Evolutionary conservation across 2,113 vertebrate species (phyloP).

Genomic region (Apodemus speciosus): DNA sequence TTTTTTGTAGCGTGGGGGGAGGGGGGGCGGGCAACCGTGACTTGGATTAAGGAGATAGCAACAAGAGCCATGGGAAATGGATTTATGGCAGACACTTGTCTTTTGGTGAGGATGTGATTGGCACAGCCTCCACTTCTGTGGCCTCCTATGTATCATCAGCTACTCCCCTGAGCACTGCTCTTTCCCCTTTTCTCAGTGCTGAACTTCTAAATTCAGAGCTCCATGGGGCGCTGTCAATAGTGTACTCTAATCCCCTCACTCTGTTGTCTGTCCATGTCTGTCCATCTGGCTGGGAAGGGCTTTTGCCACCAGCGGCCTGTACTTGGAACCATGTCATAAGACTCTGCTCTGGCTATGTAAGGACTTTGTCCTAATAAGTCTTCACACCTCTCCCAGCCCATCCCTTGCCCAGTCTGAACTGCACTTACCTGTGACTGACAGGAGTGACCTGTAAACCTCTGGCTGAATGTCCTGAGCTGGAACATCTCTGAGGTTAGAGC

Average conservation of each 20-base stretch:
- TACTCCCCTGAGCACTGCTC: not conserved
- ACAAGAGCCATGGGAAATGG: not conserved
- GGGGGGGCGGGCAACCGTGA: not conserved
- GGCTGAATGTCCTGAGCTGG: not conserved
- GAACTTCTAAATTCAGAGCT: not conserved
- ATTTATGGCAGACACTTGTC: not conserved
- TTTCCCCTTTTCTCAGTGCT: not conserved
- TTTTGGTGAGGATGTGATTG: not conserved
- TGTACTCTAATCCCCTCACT: not conserved
- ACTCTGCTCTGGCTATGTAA: not conserved
- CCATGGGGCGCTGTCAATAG: not conserved
- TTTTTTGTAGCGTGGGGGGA: not conserved
- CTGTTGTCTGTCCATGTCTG: not conserved
- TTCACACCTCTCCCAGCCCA: not conserved
- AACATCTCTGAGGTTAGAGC: not conserved
- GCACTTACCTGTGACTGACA: not conserved
- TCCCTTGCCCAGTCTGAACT: not conserved
- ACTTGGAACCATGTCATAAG: not conserved
- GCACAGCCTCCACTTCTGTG: not conserved
- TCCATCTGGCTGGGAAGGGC: not conserved
- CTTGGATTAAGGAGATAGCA: not conserved
- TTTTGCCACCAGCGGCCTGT: not conserved
- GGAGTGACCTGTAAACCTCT: not conserved
- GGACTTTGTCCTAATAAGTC: conserved; percentile 12
- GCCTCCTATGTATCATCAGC: not conserved